Evolutionary conservation across 1,140 invertebrate species (phyloP).

Genomic region (Nautilus pompilius): DNA sequence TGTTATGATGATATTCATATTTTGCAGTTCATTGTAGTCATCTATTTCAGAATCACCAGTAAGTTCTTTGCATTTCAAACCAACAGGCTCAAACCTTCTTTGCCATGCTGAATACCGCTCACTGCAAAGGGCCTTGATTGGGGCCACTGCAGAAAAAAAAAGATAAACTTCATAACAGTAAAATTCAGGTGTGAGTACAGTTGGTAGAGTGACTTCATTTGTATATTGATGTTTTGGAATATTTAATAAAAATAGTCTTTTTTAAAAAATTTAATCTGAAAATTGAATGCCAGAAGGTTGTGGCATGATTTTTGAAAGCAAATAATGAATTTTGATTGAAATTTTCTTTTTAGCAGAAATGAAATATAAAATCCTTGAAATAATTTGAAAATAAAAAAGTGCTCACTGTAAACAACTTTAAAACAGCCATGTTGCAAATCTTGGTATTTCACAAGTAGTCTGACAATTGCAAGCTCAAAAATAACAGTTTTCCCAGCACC

Average conservation of each 20-base stretch:
- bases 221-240: too few species aligned
- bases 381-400: not conserved
- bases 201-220: not conserved
- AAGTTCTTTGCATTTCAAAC: constrained; percentile 66
- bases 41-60: constrained; percentile 73
- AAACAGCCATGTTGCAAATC: constrained; percentile 10
- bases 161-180: not conserved
- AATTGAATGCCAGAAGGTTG: not conserved
- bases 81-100: constrained; percentile 65
- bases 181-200: not conserved
- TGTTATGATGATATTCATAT: constrained; percentile 68
- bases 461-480: constrained; percentile 75
- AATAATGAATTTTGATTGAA: not conserved
- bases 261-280: not conserved
- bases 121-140: constrained; percentile 74
- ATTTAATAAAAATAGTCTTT: not conserved
- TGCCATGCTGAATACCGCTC: constrained; percentile 73
- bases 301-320: not conserved
- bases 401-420: constrained; percentile 52
- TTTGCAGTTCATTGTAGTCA: constrained; percentile 59
- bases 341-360: not conserved
- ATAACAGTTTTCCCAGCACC: constrained; percentile 79
- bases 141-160: constrained; percentile 65
- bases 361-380: not conserved
- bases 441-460: constrained; percentile 52